Evolutionary conservation across 2,113 vertebrate species (phyloP).

Genomic region (Gracilinanus agilis): DNA sequence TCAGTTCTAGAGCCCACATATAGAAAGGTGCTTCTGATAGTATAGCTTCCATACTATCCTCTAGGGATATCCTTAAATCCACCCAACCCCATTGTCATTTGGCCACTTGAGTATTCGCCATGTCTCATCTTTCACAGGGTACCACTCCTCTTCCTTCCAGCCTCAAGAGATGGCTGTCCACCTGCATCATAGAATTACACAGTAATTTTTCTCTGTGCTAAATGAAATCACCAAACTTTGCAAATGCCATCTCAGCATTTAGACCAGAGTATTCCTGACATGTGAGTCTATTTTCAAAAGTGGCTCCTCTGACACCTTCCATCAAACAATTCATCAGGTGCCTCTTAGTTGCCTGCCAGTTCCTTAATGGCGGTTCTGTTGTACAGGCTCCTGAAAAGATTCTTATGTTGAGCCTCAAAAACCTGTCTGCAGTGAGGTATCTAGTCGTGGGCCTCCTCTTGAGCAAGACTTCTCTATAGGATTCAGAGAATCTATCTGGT

Average conservation of each 20-base stretch:
- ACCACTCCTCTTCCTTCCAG: not conserved
- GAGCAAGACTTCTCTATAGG: not conserved
- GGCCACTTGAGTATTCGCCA: not conserved
- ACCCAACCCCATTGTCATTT: not conserved
- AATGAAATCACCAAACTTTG: not conserved
- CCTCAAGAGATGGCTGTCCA: not conserved
- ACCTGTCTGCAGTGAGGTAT: not conserved
- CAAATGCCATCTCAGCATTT: not conserved
- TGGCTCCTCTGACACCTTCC: not conserved
- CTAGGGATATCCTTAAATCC: not conserved
- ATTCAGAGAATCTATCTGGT: not conserved
- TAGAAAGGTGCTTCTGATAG: not conserved
- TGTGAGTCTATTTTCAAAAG: not conserved
- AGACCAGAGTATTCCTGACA: not conserved
- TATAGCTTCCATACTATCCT: too few species aligned
- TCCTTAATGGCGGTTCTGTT: not conserved
- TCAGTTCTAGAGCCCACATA: not conserved
- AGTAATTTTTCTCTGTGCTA: not conserved
- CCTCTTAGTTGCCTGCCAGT: not conserved
- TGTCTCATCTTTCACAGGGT: not conserved
- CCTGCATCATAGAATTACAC: not conserved
- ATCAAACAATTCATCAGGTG: not conserved
- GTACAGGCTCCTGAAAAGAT: not conserved
- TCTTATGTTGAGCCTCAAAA: not conserved
- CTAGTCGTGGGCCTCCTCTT: not conserved